These are phyloP conservation scores for Drosophila gaucha DNA, from an alignment of 2,888 invertebrate species.

Conservation along the genomic window DNA sequence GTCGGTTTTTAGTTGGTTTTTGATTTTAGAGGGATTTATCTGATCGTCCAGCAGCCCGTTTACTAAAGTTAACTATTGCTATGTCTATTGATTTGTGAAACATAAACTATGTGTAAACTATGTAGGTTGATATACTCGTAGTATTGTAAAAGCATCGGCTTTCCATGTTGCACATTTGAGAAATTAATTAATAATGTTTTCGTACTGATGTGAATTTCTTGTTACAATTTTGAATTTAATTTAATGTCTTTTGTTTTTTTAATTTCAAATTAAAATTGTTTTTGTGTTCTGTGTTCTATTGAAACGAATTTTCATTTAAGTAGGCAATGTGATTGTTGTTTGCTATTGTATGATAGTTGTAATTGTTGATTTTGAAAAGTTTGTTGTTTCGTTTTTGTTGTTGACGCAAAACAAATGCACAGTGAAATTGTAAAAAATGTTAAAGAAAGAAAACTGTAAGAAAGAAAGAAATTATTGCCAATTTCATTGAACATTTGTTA, in stretches of 20 bases:
- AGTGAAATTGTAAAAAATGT: constrained; percentile 44
- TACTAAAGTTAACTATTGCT: constrained; percentile 43
- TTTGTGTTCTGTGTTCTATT: constrained; percentile 6
- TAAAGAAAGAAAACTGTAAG: not conserved
- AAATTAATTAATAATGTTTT: constrained; percentile 19
- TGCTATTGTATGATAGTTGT: constrained; percentile 39
- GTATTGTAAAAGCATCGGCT: constrained; percentile 28
- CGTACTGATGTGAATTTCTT: constrained; percentile 1
- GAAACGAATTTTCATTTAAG: constrained; percentile 20
- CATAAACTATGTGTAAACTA: constrained; percentile 29
- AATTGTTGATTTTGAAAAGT: constrained; percentile 14
- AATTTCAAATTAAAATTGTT: no score
- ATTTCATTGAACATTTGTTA: constrained; percentile 53
- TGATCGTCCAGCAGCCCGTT: constrained; percentile 32
- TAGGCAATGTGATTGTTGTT: constrained; percentile 22
- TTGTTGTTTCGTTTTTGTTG: constrained; percentile 2
- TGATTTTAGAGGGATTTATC: constrained; percentile 7
- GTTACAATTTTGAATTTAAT: constrained; percentile 20
- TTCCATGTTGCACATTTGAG: constrained; percentile 36
- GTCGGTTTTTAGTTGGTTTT: constrained; percentile 7
- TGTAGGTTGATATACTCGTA: constrained; percentile 35
- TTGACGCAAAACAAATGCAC: constrained; percentile 51
- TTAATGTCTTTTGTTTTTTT: constrained; percentile 1
- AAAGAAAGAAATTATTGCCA: constrained; percentile 1
- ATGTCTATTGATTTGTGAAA: constrained; percentile 45